Evolutionary conservation across 2,113 vertebrate genomes (phyloP).

Genomic region (Alouatta palliata): DNA sequence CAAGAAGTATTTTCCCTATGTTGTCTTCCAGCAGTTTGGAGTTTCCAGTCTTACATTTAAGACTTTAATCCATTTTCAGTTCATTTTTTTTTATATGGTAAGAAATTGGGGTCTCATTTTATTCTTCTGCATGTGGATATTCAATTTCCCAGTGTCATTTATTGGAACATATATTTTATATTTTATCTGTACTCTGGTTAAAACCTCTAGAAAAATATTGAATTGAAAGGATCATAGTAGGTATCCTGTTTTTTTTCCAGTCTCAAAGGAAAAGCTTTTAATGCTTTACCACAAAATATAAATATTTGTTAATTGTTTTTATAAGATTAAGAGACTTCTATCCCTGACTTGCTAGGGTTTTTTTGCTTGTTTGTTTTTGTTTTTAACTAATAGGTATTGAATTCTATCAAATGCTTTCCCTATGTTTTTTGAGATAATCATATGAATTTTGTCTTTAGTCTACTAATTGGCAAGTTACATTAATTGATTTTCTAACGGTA

Average conservation of each 20-base stretch:
- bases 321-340: not conserved
- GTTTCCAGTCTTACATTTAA: not conserved
- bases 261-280: not conserved
- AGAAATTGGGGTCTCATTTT: not conserved
- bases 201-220: not conserved
- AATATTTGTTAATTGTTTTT: constrained; percentile 1
- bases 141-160: not conserved
- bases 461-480: not conserved
- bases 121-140: not conserved
- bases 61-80: not conserved
- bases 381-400: not conserved
- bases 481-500: not conserved
- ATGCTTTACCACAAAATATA: not conserved
- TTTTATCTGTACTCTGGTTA: not conserved
- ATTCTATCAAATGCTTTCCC: not conserved
- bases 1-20: not conserved
- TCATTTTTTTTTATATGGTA: not conserved
- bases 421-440: not conserved
- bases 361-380: no score
- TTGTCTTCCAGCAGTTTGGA: not conserved
- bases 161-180: not conserved
- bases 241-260: not conserved
- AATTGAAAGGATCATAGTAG: not conserved
- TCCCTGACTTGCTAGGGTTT: not conserved
- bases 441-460: not conserved